Base-by-base conservation (phyloP, 2,888 invertebrate genomes). In the Scaptomyza tumidula region DNA sequence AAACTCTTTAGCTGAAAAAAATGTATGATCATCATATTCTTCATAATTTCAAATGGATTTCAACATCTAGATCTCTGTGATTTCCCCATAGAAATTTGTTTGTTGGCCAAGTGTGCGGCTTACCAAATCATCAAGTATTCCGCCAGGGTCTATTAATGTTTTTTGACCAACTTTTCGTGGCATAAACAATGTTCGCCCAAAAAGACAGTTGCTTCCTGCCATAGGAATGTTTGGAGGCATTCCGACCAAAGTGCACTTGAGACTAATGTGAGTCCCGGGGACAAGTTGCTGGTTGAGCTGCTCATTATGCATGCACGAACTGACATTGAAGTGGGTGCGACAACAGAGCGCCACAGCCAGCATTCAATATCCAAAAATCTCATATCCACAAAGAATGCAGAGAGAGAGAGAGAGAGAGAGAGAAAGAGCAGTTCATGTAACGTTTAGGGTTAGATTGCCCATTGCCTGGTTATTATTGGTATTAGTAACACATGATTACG, bases 401-500 rank as follows among this genome's bases (percentile, higher is more conserved):
- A 24, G 24, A 24, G 24, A 29, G 29, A 29, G 29, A 29, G 24
- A 14, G 16, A 29, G 11, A 5, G 29, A 13, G 29, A 27, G 35
- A 16, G 7, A 52, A 46, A 10, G 61, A 19, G 59, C 43, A 68
- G 62, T 84, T 65, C 55, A 81, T 50, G 49, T 54, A 65, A 57
- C 67, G 71, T 67, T 67, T 86, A 78, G 85, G 85, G 85, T 84
- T 83, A 86, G 66, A 80, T 73, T 65, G 87, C 82, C 82, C 81
- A 78, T 78, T 71, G 81, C 57, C 79, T 60, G 41, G 41, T 74
- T 83, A 87, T 87, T 83, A 87, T 87, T 87, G 87, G 83, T 83
- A 83, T 83, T 85, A 78, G 84, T 88, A 86, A 83, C 85, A 88
- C 85, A 86, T 86, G 88, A 86, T 86, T 86, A 88, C 86, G 80